A percentile compares a stretch with the other conserved stretches of the same genome.
Conservation (phyloP, 2,888 invertebrate species). For the Anagyrus pseudococci region DNA sequence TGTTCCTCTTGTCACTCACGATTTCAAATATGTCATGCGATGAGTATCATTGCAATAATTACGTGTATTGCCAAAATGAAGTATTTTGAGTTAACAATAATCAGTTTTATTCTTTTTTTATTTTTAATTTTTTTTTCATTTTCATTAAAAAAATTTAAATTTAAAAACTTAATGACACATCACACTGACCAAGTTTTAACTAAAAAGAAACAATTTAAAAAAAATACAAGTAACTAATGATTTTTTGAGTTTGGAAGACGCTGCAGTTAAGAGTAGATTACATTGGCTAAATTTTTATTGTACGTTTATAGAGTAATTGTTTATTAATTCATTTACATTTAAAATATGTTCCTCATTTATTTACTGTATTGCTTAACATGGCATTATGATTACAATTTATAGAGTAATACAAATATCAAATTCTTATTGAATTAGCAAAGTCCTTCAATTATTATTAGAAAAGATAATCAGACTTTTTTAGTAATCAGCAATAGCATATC, state of each 20-base stretch:
- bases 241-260: slow-evolving; percentile 17
- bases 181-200: not conserved
- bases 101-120: not conserved
- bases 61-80: slow-evolving; percentile 8
- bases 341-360: not conserved
- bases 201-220: slow-evolving; percentile 16
- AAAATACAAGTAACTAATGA: no score
- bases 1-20: not conserved
- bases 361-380: slow-evolving; percentile 3
- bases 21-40: slow-evolving; percentile 13
- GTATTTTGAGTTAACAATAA: slow-evolving; percentile 3
- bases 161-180: slow-evolving; percentile 2
- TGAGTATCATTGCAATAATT: slow-evolving; percentile 27
- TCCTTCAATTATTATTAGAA: slow-evolving; percentile 18
- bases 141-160: not conserved
- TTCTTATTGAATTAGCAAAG: slow-evolving; percentile 17
- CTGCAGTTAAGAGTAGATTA: not conserved
- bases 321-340: not conserved
- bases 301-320: not conserved
- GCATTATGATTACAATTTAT: slow-evolving; percentile 4
- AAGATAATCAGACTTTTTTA: slow-evolving; percentile 33
- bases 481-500: slow-evolving; percentile 28
- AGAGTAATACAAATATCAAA: slow-evolving; percentile 9
- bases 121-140: slow-evolving; percentile 6
- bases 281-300: not conserved